These are phyloP conservation scores for Heterodera filipjevi DNA, from an alignment of 2,888 invertebrate genomes.

Conservation along the genomic window DNA sequence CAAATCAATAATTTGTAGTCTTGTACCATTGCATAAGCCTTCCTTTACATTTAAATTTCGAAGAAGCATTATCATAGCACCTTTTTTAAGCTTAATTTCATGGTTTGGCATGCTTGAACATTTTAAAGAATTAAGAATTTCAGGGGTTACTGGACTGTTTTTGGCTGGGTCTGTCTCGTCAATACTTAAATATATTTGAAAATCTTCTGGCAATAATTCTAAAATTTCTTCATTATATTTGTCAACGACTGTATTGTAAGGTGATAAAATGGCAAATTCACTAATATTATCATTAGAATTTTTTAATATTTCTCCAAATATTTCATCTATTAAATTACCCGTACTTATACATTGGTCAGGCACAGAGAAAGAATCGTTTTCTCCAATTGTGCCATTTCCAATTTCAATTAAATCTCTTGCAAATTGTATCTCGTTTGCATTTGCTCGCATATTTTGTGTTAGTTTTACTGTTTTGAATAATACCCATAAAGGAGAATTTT, in stretches of 20 bases:
- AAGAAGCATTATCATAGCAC: constrained; percentile 39
- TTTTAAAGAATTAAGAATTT: constrained; percentile 30
- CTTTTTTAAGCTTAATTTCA: constrained; percentile 30
- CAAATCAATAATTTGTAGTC: constrained; percentile 34
- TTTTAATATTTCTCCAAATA: constrained; percentile 13
- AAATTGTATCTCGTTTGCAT: constrained; percentile 27
- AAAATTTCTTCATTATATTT: not conserved
- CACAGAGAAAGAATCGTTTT: not conserved
- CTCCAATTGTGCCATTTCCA: constrained; percentile 11
- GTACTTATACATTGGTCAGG: not conserved
- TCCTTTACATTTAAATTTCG: constrained; percentile 18
- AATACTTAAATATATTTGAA: not conserved
- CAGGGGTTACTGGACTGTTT: constrained; percentile 6
- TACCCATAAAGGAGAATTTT: constrained; percentile 29
- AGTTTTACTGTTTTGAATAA: constrained; percentile 23
- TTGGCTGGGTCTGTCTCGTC: constrained; percentile 9
- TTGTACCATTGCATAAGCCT: constrained; percentile 48
- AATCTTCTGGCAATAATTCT: not conserved
- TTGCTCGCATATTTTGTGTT: constrained; percentile 32
- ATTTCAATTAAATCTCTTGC: constrained; percentile 21
- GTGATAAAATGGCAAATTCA: constrained; percentile 4
- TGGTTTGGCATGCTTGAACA: constrained; percentile 40
- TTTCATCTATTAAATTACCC: not conserved
- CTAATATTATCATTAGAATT: not conserved
- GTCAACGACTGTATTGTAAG: constrained; percentile 1